A percentile compares a stretch with the other conserved stretches of the same genome.
Evolutionary conservation across 1,140 invertebrate species (phyloP).

Genomic region (Drosophila baimaii): DNA sequence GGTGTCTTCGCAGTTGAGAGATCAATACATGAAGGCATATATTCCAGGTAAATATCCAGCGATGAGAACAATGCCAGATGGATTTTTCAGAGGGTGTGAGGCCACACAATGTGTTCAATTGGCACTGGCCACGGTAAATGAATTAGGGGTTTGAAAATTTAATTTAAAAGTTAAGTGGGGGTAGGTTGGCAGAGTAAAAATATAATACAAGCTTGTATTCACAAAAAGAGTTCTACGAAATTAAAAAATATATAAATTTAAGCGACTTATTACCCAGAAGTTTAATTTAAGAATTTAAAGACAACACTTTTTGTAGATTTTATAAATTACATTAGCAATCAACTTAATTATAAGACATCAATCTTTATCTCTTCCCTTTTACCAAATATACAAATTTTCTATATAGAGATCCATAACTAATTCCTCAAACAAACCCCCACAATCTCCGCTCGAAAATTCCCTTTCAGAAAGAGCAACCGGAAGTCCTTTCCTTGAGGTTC

Average conservation of each 20-base stretch:
- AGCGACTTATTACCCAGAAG: background rate
- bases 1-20: conserved; percentile 27
- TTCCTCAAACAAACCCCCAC: background rate
- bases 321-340: too few relatives aligned
- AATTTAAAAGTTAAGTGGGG: conserved; percentile 3
- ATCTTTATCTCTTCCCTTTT: background rate
- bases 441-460: background rate
- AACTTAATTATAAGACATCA: background rate
- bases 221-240: background rate
- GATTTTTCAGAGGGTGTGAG: conserved; percentile 20
- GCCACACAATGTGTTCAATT: conserved; percentile 25
- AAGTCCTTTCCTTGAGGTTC: conserved; percentile 3
- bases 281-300: background rate
- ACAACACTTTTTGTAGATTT: too few relatives aligned
- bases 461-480: conserved; percentile 10
- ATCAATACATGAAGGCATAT: conserved; percentile 11
- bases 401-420: background rate
- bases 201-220: background rate
- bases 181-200: too few relatives aligned
- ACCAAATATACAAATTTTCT: background rate
- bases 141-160: conserved; percentile 12
- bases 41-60: conserved; percentile 36
- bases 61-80: conserved; percentile 30
- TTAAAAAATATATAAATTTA: background rate
- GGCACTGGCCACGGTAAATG: conserved; percentile 9